phyloP scores from a whole-genome alignment of 1,140 invertebrate species.

The Gerris buenoi region DNA sequence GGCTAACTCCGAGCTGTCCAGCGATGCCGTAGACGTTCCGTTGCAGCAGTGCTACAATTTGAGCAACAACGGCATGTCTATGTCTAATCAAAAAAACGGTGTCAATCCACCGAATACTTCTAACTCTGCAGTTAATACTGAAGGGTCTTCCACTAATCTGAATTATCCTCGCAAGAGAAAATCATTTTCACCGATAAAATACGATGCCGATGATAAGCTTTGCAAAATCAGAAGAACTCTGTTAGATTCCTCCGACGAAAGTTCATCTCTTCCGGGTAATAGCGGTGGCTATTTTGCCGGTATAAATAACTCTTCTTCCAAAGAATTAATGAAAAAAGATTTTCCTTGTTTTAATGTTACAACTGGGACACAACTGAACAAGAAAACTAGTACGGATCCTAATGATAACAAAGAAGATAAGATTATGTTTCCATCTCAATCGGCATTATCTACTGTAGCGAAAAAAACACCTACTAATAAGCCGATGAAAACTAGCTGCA shows the following conservation, averaged over 20 bases:
- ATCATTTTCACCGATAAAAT: background rate
- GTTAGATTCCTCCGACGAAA: slow-evolving; percentile 8
- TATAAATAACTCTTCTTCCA: slow-evolving; percentile 32
- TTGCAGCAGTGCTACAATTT: background rate
- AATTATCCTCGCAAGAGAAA: background rate
- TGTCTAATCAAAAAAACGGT: background rate
- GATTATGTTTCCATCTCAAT: background rate
- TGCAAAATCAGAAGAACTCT: slow-evolving; percentile 3
- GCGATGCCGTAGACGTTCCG: background rate
- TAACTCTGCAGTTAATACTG: background rate
- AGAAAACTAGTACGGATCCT: background rate
- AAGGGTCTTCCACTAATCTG: background rate
- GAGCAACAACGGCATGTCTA: background rate
- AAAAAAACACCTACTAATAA: background rate
- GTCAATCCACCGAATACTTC: background rate
- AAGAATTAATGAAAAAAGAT: slow-evolving; percentile 37
- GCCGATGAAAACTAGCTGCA: background rate
- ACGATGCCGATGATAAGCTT: background rate
- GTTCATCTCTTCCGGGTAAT: slow-evolving; percentile 1
- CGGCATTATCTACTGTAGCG: background rate
- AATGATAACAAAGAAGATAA: background rate
- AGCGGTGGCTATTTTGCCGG: background rate
- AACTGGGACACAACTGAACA: slow-evolving; percentile 5
- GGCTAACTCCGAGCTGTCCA: background rate
- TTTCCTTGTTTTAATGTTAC: slow-evolving; percentile 36